These are phyloP conservation scores for Pseudonaja textilis DNA, from an alignment of 2,113 vertebrate genomes.

Conservation along the genomic window DNA sequence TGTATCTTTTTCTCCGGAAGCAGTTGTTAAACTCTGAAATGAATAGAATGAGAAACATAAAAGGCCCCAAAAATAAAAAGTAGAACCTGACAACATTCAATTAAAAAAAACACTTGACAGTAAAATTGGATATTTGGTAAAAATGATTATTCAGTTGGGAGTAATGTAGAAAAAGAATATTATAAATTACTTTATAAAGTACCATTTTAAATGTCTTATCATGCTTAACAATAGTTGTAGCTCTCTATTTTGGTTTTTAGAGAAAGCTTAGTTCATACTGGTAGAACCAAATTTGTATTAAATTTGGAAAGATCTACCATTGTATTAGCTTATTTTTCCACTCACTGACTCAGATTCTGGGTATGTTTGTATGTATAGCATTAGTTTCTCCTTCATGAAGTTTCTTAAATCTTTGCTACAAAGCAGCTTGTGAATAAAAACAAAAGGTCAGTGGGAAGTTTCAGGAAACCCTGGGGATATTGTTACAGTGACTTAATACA, in stretches of 20 bases:
- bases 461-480: background rate
- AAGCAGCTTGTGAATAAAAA: slow-evolving; percentile 18
- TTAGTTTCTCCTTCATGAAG: background rate
- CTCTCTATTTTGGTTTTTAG: slow-evolving; percentile 10
- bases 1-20: background rate
- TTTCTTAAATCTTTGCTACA: slow-evolving; percentile 13
- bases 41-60: background rate
- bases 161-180: background rate
- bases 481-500: slow-evolving; percentile 22
- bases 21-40: background rate
- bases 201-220: background rate
- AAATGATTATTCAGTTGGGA: background rate
- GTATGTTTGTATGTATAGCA: background rate
- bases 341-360: background rate
- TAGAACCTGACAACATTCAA: background rate
- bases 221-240: background rate
- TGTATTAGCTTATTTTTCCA: background rate
- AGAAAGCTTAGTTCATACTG: background rate
- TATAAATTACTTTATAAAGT: slow-evolving; percentile 9
- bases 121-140: background rate
- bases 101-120: background rate
- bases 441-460: slow-evolving; percentile 30
- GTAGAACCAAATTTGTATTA: background rate
- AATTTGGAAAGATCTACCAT: background rate
- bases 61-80: background rate